Percentiles rank a stretch among this genome's conserved stretches.
phyloP scores from a whole-genome alignment of 2,113 vertebrate species.

The Dromaius novaehollandiae region DNA sequence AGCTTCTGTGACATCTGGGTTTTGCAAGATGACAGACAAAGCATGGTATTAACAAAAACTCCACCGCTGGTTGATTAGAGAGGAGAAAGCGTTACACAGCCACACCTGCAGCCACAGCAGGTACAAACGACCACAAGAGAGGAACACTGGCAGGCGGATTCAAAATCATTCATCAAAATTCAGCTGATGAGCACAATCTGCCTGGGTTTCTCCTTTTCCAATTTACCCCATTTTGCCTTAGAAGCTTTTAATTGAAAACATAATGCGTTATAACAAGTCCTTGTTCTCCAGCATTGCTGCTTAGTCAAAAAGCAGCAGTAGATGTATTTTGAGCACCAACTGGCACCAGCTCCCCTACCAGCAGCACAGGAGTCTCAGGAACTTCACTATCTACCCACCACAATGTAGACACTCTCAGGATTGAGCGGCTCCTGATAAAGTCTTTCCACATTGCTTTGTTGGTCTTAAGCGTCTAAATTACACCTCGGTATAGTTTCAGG shows the following conservation, averaged over 20 bases:
- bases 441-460: not conserved
- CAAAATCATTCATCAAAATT: not conserved
- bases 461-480: not conserved
- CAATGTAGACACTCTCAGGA: rapidly evolving
- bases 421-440: not conserved
- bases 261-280: rapidly evolving
- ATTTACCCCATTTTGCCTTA: rapidly evolving
- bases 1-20: no score
- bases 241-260: not conserved
- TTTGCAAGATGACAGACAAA: not conserved
- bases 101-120: rapidly evolving
- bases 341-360: not conserved
- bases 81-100: not conserved
- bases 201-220: rapidly evolving
- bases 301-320: rapidly evolving
- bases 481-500: rapidly evolving
- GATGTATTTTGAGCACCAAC: rapidly evolving
- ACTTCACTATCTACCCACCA: rapidly evolving
- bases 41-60: not conserved
- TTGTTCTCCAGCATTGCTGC: rapidly evolving
- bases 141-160: rapidly evolving
- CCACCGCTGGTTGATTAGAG: not conserved
- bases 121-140: rapidly evolving
- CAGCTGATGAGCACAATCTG: not conserved
- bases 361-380: not conserved